phyloP scores from a whole-genome alignment of 2,113 vertebrate species.

The Sceloporus undulatus region DNA sequence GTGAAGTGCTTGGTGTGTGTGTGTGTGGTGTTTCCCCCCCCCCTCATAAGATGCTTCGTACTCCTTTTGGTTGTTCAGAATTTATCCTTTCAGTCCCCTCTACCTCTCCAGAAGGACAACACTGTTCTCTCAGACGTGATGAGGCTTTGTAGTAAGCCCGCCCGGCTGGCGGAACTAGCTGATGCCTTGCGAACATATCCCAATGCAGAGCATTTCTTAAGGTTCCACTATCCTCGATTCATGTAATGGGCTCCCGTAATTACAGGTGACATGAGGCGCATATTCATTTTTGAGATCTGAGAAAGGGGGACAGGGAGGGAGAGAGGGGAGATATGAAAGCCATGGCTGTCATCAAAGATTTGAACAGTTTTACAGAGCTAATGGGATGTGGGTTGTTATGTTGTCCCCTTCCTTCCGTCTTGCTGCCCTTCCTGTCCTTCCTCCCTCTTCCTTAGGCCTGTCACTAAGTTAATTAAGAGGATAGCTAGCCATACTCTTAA shows the following conservation, averaged over 20 bases:
- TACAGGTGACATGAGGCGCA: conserved; percentile 5
- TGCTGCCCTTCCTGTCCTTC: too few relatives aligned
- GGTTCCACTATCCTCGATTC: background rate
- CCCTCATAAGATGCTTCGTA: background rate
- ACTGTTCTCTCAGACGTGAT: accelerated
- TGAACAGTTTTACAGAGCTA: conserved; percentile 22
- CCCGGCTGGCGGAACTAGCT: accelerated
- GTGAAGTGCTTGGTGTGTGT: background rate
- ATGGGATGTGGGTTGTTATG: conserved; percentile 15
- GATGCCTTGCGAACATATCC: background rate
- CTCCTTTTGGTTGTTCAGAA: accelerated
- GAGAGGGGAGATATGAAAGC: conserved; percentile 6
- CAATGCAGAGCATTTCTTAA: background rate
- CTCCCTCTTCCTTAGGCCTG: background rate
- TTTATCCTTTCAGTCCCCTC: background rate
- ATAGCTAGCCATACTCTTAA: conserved; percentile 5
- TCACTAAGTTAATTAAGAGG: conserved; percentile 27
- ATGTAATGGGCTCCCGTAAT: background rate
- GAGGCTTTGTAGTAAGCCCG: background rate
- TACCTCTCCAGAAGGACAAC: background rate
- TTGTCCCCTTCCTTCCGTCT: background rate
- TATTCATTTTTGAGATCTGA: background rate
- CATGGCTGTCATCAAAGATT: conserved; percentile 18
- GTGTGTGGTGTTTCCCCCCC: background rate
- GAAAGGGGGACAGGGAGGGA: background rate